Base-by-base conservation (phyloP, 2,888 invertebrate species). In the Cantharis lateralis region DNA sequence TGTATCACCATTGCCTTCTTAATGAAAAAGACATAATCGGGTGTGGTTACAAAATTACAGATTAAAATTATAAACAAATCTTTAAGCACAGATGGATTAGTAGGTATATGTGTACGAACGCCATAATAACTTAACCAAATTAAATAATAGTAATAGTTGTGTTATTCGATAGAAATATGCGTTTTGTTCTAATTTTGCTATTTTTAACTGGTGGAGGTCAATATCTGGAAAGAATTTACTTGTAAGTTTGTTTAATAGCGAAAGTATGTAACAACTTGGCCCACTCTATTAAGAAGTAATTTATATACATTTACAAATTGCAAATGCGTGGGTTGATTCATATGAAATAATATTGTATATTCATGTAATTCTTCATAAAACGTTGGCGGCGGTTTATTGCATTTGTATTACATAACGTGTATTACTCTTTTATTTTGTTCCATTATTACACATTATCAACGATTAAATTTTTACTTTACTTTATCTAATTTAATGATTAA, bases 281-380 rank as follows among this genome's bases (percentile, higher is more conserved):
- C 77, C 76, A 79, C 78, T 74, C 78, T 69, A 74, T 73, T 76
- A 69, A 61, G 74, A 68, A 68, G 76, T 78, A 78, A 80, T 79
- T 80, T 79, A 79, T 78, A 74, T 77, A 77, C 76, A 74, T 79
- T 75, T 68, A 79, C 71, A 79, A 77, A 74, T 75, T 74, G 74
- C 75, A 76, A 75, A 71, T 68, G 79, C 73, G 78, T 78, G 71
- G 78, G 80, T 70, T 74, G 79, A 20, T 73, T 74, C 76, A 78
- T 80, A 80, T 80, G 79, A 78, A 80, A 80, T 79, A 78, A 78
- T 78, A 48, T 48, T 48, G n/a, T 48, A 75, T 78, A 77, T 79
- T 80, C 80, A 78, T 79, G 75, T 79, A 68, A 74, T 76, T 75
- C 79, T 80, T 78, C 75, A 76, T 66, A 71, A 66, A 62, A 75